Conservation (phyloP, 2,113 vertebrate genomes). For the Herpailurus yagouaroundi region DNA sequence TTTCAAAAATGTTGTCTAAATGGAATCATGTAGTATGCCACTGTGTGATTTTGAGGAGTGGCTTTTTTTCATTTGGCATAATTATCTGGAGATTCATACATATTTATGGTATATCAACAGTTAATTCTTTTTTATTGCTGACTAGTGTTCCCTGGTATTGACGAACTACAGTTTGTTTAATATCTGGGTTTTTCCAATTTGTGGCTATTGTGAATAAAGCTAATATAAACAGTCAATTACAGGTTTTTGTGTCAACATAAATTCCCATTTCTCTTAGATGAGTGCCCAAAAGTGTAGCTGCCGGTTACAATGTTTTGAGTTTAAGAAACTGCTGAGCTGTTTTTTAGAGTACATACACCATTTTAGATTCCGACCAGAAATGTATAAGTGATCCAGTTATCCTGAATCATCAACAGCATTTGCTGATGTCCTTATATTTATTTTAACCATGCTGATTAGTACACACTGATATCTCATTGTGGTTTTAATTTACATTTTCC, state of each 20-base stretch:
- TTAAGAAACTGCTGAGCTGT: background rate
- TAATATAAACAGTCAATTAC: background rate
- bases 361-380: background rate
- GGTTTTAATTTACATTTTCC: background rate
- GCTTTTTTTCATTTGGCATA: background rate
- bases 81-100: background rate
- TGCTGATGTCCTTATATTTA: background rate
- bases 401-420: background rate
- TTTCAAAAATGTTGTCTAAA: background rate
- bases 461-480: background rate
- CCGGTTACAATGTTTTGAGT: background rate
- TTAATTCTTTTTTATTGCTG: background rate
- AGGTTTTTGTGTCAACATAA: background rate
- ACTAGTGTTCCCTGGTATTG: background rate
- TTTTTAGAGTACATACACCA: background rate
- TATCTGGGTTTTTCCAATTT: background rate
- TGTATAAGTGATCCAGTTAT: background rate
- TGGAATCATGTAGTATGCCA: background rate
- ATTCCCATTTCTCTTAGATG: background rate
- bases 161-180: background rate
- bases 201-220: background rate
- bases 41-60: background rate
- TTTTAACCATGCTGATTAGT: background rate
- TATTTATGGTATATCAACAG: background rate
- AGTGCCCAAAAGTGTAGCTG: background rate